These are phyloP conservation scores for Pachycephus smyrnensis DNA, from an alignment of 2,888 invertebrate species.

Conservation along the genomic window DNA sequence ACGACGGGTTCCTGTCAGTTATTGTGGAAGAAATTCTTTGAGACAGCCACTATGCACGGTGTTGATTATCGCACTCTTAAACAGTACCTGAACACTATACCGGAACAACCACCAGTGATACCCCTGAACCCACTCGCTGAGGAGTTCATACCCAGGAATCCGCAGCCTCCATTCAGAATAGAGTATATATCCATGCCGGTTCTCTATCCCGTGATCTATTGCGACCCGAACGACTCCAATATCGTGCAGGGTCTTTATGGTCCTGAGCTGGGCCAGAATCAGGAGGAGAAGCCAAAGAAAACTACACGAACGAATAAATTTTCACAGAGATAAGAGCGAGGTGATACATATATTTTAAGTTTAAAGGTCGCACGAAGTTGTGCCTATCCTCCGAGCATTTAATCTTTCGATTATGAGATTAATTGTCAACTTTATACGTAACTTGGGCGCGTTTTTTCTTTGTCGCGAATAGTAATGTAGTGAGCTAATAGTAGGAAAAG, in stretches of 20 bases:
- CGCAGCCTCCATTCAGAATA: slow-evolving; percentile 35
- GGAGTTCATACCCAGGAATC: slow-evolving; percentile 79
- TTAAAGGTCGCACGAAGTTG: not conserved
- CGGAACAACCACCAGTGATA: slow-evolving; percentile 18
- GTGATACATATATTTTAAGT: not conserved
- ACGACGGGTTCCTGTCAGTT: slow-evolving; percentile 84
- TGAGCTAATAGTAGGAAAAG: not conserved
- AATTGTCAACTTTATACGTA: not conserved
- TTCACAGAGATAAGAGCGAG: not conserved
- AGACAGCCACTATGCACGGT: slow-evolving; percentile 56
- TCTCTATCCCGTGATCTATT: slow-evolving; percentile 37
- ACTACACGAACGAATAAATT: not conserved
- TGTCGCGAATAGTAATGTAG: not conserved
- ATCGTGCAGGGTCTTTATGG: not conserved
- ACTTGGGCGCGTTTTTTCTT: not conserved
- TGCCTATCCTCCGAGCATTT: not conserved
- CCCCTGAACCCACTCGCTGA: slow-evolving; percentile 84
- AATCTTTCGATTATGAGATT: not conserved
- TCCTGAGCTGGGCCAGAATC: not conserved
- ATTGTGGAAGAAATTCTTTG: slow-evolving; percentile 84
- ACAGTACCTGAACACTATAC: slow-evolving; percentile 18
- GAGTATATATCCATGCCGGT: slow-evolving; percentile 46
- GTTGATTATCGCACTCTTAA: slow-evolving; percentile 32
- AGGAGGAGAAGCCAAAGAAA: not conserved
- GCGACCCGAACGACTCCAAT: slow-evolving; percentile 13